Percentiles rank a stretch among this genome's conserved stretches.
These are phyloP conservation scores for Epirrhoe alternata DNA, from an alignment of 2,888 invertebrate species.

Conservation along the genomic window DNA sequence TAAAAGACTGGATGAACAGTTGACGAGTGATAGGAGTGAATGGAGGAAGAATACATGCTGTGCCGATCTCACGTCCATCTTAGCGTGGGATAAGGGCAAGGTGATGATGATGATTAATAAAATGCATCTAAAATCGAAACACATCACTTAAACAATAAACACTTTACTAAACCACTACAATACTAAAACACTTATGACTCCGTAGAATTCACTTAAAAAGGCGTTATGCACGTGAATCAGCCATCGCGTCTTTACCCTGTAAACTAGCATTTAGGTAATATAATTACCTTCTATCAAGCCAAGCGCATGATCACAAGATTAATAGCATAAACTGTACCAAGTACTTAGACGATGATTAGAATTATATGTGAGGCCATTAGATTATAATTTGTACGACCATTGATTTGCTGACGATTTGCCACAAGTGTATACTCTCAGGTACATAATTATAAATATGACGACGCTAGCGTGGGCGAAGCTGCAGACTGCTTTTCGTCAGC, in stretches of 20 bases:
- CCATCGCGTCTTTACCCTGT: background rate
- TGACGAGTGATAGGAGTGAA: too few relatives aligned
- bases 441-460: too few relatives aligned
- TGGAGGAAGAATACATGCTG: too few relatives aligned
- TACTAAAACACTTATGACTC: background rate
- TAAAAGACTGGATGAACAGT: too few relatives aligned
- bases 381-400: constrained; percentile 12
- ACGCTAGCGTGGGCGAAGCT: too few relatives aligned
- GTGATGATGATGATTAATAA: too few relatives aligned
- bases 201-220: background rate
- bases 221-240: background rate
- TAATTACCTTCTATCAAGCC: constrained; percentile 69
- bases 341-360: constrained; percentile 49
- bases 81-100: too few relatives aligned
- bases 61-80: too few relatives aligned
- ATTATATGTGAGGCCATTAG: constrained; percentile 13
- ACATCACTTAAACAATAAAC: too few relatives aligned
- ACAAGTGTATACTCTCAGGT: background rate
- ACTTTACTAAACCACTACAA: background rate
- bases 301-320: constrained; percentile 62
- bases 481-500: too few relatives aligned
- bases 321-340: constrained; percentile 54
- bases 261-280: constrained; percentile 39
- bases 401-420: constrained; percentile 1
- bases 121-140: too few relatives aligned